Evolutionary conservation across 2,113 vertebrate species (phyloP), one percentile per base, ranked within the genome.

Genomic region (Oplegnathus fasciatus): DNA sequence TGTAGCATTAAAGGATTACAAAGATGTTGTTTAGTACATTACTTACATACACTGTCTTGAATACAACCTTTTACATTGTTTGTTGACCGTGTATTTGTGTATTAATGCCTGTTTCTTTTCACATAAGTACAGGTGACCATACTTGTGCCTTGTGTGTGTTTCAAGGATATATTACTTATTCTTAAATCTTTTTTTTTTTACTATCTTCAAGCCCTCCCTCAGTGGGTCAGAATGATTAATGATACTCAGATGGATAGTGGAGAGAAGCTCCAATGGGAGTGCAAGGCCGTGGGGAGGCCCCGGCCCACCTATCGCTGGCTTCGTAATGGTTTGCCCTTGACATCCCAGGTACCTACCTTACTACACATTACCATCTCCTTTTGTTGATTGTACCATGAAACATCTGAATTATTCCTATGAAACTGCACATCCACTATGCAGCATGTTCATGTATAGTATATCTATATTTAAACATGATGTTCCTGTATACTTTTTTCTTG

Each of bases 161-260:
- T 91, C 86, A 88, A 86, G 85, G 87, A 90, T 91, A 76, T 50
- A 87, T 88, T 78, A 89, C 68, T 88, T 72, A 86, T 78, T 86
- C 80, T 71, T 74, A 57, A 46, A 37, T 80, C 32, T 75, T 61
- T 77, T 65, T 85, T 68, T 78, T 61, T 62, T 61, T 73, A 48
- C 52, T 83, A 37, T 92, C 66, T 93, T 87, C n/a, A 88, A 99
- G 98, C 97, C 42, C 96, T 96, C 65, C 98, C 98, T 74, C 97
- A 97, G 78, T 99, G 98, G 98, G 92, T 97, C 74, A 97, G 96
- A 86, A 97, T 96, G 89, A 96, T 99, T 93, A 99, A 99, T 73
- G 97, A 99, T n/a, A 98, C 97, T 32, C 96, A 97, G 11, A 79
- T 99, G 84, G 98, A 99, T 95, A 99, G 98, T 2, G 98, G 97